Evolutionary conservation across 2,888 invertebrate genomes (phyloP).

Genomic region (Choristoneura rosaceana): DNA sequence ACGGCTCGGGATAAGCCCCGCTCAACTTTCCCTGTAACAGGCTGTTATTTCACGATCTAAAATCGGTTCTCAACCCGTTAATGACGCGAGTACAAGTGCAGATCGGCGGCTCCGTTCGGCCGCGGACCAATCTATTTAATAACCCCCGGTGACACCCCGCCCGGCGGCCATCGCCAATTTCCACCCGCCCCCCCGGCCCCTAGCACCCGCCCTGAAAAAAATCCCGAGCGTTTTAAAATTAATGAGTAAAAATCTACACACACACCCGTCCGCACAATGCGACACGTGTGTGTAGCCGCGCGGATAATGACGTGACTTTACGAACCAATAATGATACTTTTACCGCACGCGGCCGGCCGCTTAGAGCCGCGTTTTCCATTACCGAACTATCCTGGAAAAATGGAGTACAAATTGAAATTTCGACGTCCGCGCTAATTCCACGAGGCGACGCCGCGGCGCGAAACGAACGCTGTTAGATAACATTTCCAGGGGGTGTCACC

Average conservation of each 20-base stretch:
- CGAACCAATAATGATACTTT: constrained; percentile 59
- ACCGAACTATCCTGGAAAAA: constrained; percentile 77
- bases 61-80: constrained; percentile 85
- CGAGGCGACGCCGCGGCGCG: constrained; percentile 74
- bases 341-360: not conserved
- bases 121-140: constrained; percentile 87
- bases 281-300: constrained; percentile 71
- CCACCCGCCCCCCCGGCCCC: constrained; percentile 76
- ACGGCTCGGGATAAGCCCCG: constrained; percentile 80
- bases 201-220: constrained; percentile 85
- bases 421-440: constrained; percentile 79
- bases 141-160: constrained; percentile 85
- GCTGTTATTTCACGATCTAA: constrained; percentile 85
- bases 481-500: constrained; percentile 83
- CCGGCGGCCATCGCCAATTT: constrained; percentile 85
- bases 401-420: constrained; percentile 82
- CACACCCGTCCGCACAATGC: constrained; percentile 76
- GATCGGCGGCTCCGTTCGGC: constrained; percentile 85
- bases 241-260: constrained; percentile 86
- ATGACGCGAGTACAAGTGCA: constrained; percentile 86
- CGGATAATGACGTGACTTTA: constrained; percentile 77
- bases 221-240: constrained; percentile 87
- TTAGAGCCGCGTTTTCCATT: constrained; percentile 66
- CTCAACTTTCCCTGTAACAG: constrained; percentile 84
- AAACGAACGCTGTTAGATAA: constrained; percentile 84